These are phyloP conservation scores for Blastobasis lacticolella DNA, from an alignment of 2,888 invertebrate species.

Conservation along the genomic window DNA sequence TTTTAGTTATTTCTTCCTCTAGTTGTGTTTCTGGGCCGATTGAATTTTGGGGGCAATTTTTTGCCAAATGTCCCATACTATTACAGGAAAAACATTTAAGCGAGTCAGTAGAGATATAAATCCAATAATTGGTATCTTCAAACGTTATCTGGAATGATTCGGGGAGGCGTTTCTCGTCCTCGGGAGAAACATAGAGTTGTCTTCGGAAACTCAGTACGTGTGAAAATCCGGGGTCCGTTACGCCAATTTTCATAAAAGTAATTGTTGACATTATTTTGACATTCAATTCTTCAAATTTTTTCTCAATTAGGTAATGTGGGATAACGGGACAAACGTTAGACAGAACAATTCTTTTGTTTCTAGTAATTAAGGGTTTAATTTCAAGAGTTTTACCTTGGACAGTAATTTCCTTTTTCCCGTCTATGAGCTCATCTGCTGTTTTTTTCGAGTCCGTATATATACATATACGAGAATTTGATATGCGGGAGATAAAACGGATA, in stretches of 20 bases:
- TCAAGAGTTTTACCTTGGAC: slow-evolving; percentile 8
- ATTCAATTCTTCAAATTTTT: slow-evolving; percentile 3
- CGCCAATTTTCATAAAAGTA: slow-evolving; percentile 7
- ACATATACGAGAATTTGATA: slow-evolving; percentile 12
- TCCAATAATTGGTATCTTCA: slow-evolving; percentile 12
- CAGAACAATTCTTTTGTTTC: slow-evolving; percentile 15
- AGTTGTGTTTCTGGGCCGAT: too few relatives aligned
- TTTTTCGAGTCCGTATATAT: slow-evolving; percentile 9
- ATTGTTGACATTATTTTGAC: slow-evolving; percentile 6
- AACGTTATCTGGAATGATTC: neutral
- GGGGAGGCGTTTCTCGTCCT: too few relatives aligned
- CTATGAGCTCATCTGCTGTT: slow-evolving; percentile 9
- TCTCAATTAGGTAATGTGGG: slow-evolving; percentile 6
- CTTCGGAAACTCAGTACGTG: slow-evolving; percentile 13
- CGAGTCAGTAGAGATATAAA: slow-evolving; percentile 9
- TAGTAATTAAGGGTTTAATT: slow-evolving; percentile 13
- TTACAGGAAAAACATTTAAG: slow-evolving; percentile 12
- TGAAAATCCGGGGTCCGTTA: slow-evolving; percentile 7
- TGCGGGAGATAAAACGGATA: slow-evolving; percentile 11
- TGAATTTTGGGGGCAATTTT: too few relatives aligned
- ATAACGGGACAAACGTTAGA: slow-evolving; percentile 15
- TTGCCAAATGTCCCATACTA: neutral
- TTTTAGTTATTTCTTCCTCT: too few relatives aligned
- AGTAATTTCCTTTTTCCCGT: slow-evolving; percentile 4
- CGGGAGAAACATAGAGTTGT: neutral